Evolutionary conservation across 1,140 invertebrate species (phyloP).

Genomic region (Bombus consobrinus): DNA sequence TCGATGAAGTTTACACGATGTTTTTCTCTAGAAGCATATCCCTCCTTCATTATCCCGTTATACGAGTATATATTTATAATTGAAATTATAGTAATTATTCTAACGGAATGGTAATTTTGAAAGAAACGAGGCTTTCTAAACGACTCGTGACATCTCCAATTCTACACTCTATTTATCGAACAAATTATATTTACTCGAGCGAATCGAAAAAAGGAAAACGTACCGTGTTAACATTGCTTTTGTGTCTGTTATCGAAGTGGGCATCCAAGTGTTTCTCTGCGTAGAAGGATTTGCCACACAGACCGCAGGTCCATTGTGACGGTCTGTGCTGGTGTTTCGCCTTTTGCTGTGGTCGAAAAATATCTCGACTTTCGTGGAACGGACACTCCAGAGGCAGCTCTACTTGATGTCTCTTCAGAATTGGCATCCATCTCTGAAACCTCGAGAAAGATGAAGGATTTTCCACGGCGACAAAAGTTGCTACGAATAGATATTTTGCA

Average conservation of each 20-base stretch:
- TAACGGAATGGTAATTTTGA: neutral
- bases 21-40: too few relatives aligned
- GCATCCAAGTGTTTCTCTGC: conserved; percentile 93
- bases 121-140: neutral
- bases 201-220: too few relatives aligned
- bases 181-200: neutral
- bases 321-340: conserved; percentile 91
- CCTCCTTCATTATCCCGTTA: neutral
- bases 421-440: conserved; percentile 91
- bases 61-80: too few relatives aligned
- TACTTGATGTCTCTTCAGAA: conserved; percentile 93
- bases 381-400: conserved; percentile 93
- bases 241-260: conserved; percentile 95
- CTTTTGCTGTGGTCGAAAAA: conserved; percentile 92
- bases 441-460: conserved; percentile 24
- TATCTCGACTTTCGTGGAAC: conserved; percentile 93
- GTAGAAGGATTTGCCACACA: conserved; percentile 96
- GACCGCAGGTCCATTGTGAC: conserved; percentile 94
- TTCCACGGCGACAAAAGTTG: neutral
- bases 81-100: neutral
- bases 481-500: neutral
- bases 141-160: neutral
- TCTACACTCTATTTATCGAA: neutral
- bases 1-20: too few relatives aligned
- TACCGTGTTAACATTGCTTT: conserved; percentile 92